Percentiles rank a stretch among this genome's conserved stretches.
Evolutionary conservation across 1,140 invertebrate species (phyloP).

Genomic region (Olivierus martensii): DNA sequence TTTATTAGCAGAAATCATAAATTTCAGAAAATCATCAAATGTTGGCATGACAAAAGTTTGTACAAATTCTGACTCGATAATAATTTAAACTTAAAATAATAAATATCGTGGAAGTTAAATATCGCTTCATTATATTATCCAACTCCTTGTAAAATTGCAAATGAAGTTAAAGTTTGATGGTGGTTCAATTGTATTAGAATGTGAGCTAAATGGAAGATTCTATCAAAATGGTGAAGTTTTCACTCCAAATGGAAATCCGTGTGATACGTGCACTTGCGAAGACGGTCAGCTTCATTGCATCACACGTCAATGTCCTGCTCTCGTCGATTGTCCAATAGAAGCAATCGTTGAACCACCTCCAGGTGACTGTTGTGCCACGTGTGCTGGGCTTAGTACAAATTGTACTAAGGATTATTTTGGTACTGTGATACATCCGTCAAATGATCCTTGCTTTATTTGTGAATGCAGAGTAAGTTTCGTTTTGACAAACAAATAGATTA

Average conservation of each 20-base stretch:
- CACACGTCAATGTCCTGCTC: conserved; percentile 6
- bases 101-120: background rate
- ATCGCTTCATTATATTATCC: conserved; percentile 2
- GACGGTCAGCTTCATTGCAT: conserved; percentile 12
- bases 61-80: background rate
- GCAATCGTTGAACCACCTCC: conserved; percentile 6
- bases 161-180: too few species aligned
- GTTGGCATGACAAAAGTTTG: too few species aligned
- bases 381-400: conserved; percentile 4
- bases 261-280: conserved; percentile 12
- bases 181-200: conserved; percentile 4
- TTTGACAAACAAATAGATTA: background rate
- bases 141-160: too few species aligned
- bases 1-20: too few species aligned
- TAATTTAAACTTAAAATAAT: background rate
- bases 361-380: conserved; percentile 12
- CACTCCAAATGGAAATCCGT: conserved; percentile 3
- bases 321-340: conserved; percentile 10
- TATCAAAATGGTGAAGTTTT: conserved; percentile 7
- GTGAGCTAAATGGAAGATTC: conserved; percentile 6
- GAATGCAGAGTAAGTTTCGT: conserved; percentile 51
- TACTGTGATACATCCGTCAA: conserved; percentile 42
- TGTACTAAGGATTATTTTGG: conserved; percentile 40
- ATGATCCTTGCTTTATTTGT: conserved; percentile 54
- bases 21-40: too few species aligned